These are phyloP conservation scores for Montifringilla adamsi DNA, from an alignment of 2,113 vertebrate species.

Conservation along the genomic window DNA sequence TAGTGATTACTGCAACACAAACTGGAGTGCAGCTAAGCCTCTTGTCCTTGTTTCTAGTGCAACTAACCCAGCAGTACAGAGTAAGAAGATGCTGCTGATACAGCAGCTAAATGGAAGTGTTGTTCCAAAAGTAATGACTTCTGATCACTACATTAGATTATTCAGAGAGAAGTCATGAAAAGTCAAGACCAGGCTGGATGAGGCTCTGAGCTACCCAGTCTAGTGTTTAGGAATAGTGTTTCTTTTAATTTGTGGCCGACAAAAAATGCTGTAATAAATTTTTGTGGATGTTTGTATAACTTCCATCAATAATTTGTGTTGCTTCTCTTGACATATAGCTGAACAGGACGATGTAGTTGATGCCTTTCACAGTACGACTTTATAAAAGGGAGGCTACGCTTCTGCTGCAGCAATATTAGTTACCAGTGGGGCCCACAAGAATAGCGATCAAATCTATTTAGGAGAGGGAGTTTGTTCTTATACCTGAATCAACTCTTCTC, in stretches of 20 bases:
- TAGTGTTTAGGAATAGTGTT: background rate
- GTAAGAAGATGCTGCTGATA: background rate
- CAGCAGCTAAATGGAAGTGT: background rate
- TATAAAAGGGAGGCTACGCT: background rate
- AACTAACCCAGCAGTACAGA: background rate
- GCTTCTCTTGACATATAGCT: background rate
- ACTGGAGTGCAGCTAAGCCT: background rate
- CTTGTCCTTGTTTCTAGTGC: background rate
- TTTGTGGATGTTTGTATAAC: background rate
- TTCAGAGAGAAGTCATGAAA: background rate
- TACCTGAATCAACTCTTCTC: background rate
- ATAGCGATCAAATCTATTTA: background rate
- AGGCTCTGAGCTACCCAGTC: background rate
- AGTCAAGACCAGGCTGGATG: background rate
- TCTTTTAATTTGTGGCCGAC: background rate
- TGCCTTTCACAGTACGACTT: fast-evolving
- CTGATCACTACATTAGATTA: background rate
- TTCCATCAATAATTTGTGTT: background rate
- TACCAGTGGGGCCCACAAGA: background rate
- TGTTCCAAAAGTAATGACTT: background rate
- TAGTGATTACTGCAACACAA: background rate
- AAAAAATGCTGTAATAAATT: background rate
- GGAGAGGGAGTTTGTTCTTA: background rate
- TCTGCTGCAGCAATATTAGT: background rate
- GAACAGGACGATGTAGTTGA: background rate